Base-by-base conservation (phyloP, 1,140 invertebrate genomes). In the Acromyrmex heyeri region DNA sequence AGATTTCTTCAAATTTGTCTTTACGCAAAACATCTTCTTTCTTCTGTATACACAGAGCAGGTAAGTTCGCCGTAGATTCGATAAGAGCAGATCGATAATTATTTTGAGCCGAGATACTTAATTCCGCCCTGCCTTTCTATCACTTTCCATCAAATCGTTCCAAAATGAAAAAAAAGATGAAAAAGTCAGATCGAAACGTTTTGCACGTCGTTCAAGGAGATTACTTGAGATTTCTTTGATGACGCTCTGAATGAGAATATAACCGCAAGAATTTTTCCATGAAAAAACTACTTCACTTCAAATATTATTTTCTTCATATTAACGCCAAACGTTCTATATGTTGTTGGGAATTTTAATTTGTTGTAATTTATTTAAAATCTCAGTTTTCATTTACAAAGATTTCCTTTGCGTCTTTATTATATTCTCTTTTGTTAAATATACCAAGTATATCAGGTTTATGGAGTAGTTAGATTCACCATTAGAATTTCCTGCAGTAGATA, bases 211-310 rank as follows among this genome's bases (percentile, higher is more conserved):
- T 81, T 57, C 62, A 16, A 81, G 21, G 8, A 21, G 78, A 70
- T 72, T 70, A 72, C 78, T 81, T 44, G 50, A 50, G n/a, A 81
- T 57, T 72, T 81, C 65, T 81, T 72, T 44, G 65, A 72, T 27
- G 10, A 50, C 44, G 34, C n/a, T 81, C 12, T 59, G n/a, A 53
- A 70, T 70, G 78, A 21, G 34, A 24, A 72, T 70, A 50, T 44
- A 79, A 70, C 34, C 16, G 18, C 50, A n/a, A 1, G 3, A 57
- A 44, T 21, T 72, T 3, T 14, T 48, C 30, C 7, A 21, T 18
- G 16, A 70, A 72, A 27, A 81, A 8, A 18, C 34, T 48, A 14
- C 34, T 81, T 38, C 38, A 21, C 10, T 34, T 44, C 24, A 21
- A 14, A 67, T 57, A n/a, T 70, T 70, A 69, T 55, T 14, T 69